phyloP scores from a whole-genome alignment of 2,113 vertebrate genomes.

The Coreoperca whiteheadi region DNA sequence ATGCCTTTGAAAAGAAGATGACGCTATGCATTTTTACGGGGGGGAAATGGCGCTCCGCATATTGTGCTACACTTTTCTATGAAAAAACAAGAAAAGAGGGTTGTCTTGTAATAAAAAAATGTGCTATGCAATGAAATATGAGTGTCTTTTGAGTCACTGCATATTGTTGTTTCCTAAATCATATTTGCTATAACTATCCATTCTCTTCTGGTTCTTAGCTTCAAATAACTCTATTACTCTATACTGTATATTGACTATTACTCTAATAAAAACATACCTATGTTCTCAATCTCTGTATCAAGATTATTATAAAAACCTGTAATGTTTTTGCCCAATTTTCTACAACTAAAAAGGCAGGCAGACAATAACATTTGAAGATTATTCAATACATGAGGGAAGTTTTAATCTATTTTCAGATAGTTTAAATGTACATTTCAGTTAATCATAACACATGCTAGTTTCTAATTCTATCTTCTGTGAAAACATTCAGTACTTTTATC shows the following conservation, averaged over 20 bases:
- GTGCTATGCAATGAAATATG: neutral
- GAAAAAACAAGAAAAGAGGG: neutral
- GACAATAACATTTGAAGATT: neutral
- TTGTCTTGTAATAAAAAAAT: neutral
- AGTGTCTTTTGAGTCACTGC: neutral
- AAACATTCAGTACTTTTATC: neutral
- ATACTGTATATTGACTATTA: neutral
- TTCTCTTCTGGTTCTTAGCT: slow-evolving; percentile 11
- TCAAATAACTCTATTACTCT: neutral
- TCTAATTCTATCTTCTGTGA: neutral
- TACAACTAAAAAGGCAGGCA: neutral
- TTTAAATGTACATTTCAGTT: neutral
- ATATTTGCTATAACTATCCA: slow-evolving; percentile 2
- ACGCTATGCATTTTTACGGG: neutral
- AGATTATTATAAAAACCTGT: neutral
- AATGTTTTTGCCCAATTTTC: neutral
- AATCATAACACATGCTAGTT: neutral
- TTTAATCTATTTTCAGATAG: neutral
- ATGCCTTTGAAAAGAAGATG: slow-evolving; percentile 5
- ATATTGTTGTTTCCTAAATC: neutral
- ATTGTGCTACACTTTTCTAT: slow-evolving; percentile 17
- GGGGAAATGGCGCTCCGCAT: neutral
- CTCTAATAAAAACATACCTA: neutral
- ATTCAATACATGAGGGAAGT: neutral
- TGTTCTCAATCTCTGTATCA: no score